Percentiles rank a stretch among this genome's conserved stretches.
phyloP scores from a whole-genome alignment of 2,888 invertebrate genomes.

The Zygogramma bicolorata region DNA sequence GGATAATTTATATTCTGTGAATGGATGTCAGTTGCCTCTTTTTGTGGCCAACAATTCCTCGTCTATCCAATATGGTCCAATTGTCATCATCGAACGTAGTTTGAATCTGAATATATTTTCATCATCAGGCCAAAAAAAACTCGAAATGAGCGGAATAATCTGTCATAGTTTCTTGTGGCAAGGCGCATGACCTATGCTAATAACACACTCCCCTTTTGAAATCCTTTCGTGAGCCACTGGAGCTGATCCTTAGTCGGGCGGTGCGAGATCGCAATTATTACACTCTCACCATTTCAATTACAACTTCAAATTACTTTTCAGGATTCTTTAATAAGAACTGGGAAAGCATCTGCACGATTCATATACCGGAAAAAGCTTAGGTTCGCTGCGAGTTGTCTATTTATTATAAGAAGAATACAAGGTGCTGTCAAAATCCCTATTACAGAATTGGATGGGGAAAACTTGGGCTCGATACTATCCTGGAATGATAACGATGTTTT shows the following conservation, averaged over 20 bases:
- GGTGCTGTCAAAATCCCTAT: slow-evolving; percentile 37
- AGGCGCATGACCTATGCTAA: too few species aligned
- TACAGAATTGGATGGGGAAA: background rate
- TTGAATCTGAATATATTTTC: too few species aligned
- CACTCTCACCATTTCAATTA: slow-evolving; percentile 68
- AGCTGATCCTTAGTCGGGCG: slow-evolving; percentile 45
- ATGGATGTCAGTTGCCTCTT: too few species aligned
- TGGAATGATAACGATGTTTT: too few species aligned
- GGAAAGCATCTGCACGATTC: slow-evolving; percentile 51
- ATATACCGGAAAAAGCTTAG: slow-evolving; percentile 45
- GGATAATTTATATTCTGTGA: too few species aligned
- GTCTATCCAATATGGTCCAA: too few species aligned
- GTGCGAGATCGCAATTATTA: slow-evolving; percentile 64
- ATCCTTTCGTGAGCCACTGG: slow-evolving; percentile 18
- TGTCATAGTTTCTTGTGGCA: too few species aligned
- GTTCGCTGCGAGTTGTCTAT: slow-evolving; percentile 38
- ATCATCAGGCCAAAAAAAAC: too few species aligned
- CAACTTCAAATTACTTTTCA: slow-evolving; percentile 68
- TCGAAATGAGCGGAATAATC: too few species aligned
- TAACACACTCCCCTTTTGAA: too few species aligned
- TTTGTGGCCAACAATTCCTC: too few species aligned
- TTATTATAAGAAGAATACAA: slow-evolving; percentile 35
- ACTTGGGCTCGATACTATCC: background rate
- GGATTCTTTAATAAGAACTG: slow-evolving; percentile 66
- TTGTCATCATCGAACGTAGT: too few species aligned